Percentiles rank a stretch among this genome's conserved stretches.
phyloP scores from a whole-genome alignment of 2,888 invertebrate species.

The Margaritifera margaritifera region DNA sequence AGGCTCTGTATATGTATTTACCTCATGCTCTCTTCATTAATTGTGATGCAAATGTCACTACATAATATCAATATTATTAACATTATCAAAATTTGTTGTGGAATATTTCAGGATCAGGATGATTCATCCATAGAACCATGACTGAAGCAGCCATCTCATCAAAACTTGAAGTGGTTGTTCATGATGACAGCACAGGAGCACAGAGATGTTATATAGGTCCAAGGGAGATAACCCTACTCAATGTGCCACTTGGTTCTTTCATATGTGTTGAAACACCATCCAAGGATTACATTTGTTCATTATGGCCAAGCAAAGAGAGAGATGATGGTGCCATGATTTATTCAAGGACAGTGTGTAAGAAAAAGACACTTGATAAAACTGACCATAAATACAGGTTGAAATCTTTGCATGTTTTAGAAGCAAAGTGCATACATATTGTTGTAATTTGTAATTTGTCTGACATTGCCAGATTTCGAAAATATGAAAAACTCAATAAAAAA shows the following conservation, averaged over 20 bases:
- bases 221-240: constrained; percentile 20
- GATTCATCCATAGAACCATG: too few species aligned
- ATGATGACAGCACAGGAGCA: background rate
- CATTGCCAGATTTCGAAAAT: constrained; percentile 23
- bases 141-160: too few species aligned
- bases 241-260: constrained; percentile 26
- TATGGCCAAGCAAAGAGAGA: constrained; percentile 33
- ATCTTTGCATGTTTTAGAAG: too few species aligned
- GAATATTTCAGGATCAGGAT: too few species aligned
- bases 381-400: background rate
- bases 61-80: too few species aligned
- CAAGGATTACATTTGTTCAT: constrained; percentile 34
- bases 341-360: background rate
- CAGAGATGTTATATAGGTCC: constrained; percentile 46
- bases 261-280: constrained; percentile 20
- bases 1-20: too few species aligned
- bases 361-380: background rate
- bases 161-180: background rate
- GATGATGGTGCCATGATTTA: constrained; percentile 12
- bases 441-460: constrained; percentile 30
- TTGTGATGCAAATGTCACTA: too few species aligned
- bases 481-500: constrained; percentile 2
- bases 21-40: too few species aligned
- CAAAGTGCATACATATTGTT: constrained; percentile 7
- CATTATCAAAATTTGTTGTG: too few species aligned